Evolutionary conservation across 1,140 invertebrate species (phyloP), one percentile per base, ranked within the genome.

Genomic region (Philotrypesis tridentata): DNA sequence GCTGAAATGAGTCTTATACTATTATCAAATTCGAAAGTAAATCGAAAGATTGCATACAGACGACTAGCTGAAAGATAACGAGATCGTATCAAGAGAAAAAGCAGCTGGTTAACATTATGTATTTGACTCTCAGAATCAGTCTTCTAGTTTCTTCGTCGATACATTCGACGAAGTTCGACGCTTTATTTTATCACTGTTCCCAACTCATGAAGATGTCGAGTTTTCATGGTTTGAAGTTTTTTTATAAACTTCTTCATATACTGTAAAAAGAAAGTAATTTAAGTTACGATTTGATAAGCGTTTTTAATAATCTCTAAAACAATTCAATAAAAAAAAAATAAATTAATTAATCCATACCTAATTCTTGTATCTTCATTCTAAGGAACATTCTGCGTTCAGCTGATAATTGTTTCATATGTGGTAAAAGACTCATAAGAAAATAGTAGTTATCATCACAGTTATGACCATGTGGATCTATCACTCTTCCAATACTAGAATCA

Each of bases 171-270:
- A 73, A 40, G 27, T 80, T 27, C 40, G 27, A 73, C 29, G 25
- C 21, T 48, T 27, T 65, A 21, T 82, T 76, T 21, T 65, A 72
- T 63, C 43, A 25, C 17, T 72, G 33, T 11, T 12, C 37, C 7
- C 6, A 67, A 60, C 70, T 84, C 78, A 87, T 48, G 86, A 76
- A 55, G 80, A 80, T 21, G 84, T 81, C 21, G 82, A 67, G 23
- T 70, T 84, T 48, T 86, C 61, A 17, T 74, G 70, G 25, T 55
- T 76, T 25, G 61, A 55, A 73, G 81, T 84, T 82, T 91, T 91
- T 78, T 91, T 90, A 65, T 92, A 91, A 55, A 91, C 90, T 77
- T 91, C 90, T 68, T 92, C 89, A 68, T 91, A 92, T 79, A 92
- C 89, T 82, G 23, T 12, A 60, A 55, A 37, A 33, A 70, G n/a